Base-by-base conservation (phyloP, 2,888 invertebrate species). In the Drosophila subquinaria region DNA sequence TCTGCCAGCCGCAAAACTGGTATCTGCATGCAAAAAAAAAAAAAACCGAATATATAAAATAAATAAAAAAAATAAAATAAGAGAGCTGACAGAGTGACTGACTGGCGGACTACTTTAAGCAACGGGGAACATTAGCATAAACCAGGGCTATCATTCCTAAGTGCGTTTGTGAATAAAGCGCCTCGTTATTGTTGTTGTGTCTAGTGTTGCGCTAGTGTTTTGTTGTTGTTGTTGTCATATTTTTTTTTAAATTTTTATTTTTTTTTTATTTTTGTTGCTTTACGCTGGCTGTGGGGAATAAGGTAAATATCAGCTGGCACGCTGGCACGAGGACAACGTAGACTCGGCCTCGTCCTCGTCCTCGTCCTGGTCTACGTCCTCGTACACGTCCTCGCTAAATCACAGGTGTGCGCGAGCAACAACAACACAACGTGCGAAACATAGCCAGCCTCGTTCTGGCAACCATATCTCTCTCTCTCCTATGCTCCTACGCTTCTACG, bases 131-230 rank as follows among this genome's bases (percentile, higher is more conserved):
- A 89, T 84, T 87, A 89, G 82, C 85, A 84, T 89, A 83, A 83
- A 73, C 87, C 89, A 81, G 84, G 81, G 89, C 82, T 83, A 88
- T 83, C 84, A 88, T 83, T 78, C 56, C 89, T 47, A 83, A 83
- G 82, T 81, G 79, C 76, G 88, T 85, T 84, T 70, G 60, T 63
- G 76, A 67, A 76, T 73, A 69, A 76, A 73, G 63, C 77, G 51
- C 38, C 35, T 27, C 45, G 62, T 53, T 62, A 62, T 65, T 63
- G 71, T 48, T 86, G 88, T 71, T 73, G 73, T 69, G 86, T 80
- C 82, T 80, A 86, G 78, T 68, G 76, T 79, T 76, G 71, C 68
- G 62, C 61, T 45, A 23, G 62, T 48, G 60, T 69, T 36, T 48
- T 51, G 42, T 53, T 60, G 23, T 48, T 51, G 42, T 53, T 60